A percentile compares a stretch with the other conserved stretches of the same genome.
Conservation (phyloP, 2,113 vertebrate species). For the Genyomyrus donnyi region DNA sequence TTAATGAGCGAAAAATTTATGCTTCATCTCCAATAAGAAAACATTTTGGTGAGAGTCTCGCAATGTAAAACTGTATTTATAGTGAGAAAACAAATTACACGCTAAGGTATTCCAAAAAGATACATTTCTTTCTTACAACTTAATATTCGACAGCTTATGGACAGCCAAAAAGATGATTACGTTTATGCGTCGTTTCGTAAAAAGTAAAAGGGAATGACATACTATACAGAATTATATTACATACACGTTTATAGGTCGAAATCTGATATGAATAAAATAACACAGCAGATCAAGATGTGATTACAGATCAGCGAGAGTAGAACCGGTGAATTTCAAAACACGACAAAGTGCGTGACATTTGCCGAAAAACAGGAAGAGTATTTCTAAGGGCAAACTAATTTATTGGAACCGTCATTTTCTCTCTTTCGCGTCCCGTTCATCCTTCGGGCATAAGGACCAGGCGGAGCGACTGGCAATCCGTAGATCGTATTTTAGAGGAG, state of each 20-base stretch:
- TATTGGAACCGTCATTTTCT: neutral
- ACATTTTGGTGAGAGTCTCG: neutral
- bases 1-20: neutral
- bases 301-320: neutral
- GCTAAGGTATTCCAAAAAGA: neutral
- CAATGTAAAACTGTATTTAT: neutral
- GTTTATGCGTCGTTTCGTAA: neutral
- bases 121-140: neutral
- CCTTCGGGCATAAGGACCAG: conserved; percentile 27
- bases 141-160: neutral
- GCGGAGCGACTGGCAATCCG: conserved; percentile 11
- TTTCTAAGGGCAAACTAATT: neutral
- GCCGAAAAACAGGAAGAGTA: neutral
- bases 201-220: neutral
- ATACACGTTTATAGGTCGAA: neutral
- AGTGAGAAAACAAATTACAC: neutral
- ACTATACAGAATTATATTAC: neutral
- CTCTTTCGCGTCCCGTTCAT: neutral
- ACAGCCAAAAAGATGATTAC: neutral
- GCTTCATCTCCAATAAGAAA: neutral
- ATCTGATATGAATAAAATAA: neutral
- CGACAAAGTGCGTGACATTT: neutral
- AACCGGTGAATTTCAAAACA: neutral
- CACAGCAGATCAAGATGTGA: neutral
- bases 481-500: conserved; percentile 26